phyloP scores from a whole-genome alignment of 2,113 vertebrate genomes.

The Sylvilagus bachmani region DNA sequence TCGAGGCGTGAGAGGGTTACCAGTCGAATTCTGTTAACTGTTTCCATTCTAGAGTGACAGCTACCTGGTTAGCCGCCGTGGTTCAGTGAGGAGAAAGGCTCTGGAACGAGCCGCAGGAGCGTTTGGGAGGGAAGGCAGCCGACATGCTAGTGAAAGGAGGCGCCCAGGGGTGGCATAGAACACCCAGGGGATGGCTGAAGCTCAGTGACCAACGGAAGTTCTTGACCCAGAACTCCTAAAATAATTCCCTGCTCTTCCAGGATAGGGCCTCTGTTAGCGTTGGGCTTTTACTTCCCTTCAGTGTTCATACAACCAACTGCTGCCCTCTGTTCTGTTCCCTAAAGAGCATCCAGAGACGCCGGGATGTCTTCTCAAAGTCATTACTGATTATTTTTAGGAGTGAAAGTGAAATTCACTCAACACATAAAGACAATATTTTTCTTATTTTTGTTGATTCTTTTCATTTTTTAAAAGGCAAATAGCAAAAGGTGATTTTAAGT shows the following conservation, averaged over 20 bases:
- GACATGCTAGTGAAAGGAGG: neutral
- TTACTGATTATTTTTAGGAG: constrained; percentile 39
- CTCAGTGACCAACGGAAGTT: neutral
- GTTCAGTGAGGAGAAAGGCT: neutral
- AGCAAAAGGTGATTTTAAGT: neutral
- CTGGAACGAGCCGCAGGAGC: neutral
- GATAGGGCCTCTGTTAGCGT: constrained; percentile 7
- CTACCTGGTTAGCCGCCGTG: neutral
- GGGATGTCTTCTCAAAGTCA: neutral
- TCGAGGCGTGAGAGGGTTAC: neutral
- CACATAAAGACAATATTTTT: neutral
- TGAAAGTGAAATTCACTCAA: constrained; percentile 14
- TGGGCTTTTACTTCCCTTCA: neutral
- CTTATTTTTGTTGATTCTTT: constrained; percentile 40
- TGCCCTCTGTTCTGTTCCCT: constrained; percentile 50
- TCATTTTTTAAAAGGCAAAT: constrained; percentile 54
- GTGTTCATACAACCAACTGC: neutral
- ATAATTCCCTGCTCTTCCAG: neutral
- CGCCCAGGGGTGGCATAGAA: neutral
- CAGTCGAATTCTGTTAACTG: neutral
- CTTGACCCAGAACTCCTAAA: constrained; percentile 45
- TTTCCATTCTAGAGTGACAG: neutral
- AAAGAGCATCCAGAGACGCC: constrained; percentile 33
- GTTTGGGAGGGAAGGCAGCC: constrained; percentile 16
- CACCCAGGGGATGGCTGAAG: neutral